Conservation (phyloP, 2,888 invertebrate genomes). For the Erebia epiphron region DNA sequence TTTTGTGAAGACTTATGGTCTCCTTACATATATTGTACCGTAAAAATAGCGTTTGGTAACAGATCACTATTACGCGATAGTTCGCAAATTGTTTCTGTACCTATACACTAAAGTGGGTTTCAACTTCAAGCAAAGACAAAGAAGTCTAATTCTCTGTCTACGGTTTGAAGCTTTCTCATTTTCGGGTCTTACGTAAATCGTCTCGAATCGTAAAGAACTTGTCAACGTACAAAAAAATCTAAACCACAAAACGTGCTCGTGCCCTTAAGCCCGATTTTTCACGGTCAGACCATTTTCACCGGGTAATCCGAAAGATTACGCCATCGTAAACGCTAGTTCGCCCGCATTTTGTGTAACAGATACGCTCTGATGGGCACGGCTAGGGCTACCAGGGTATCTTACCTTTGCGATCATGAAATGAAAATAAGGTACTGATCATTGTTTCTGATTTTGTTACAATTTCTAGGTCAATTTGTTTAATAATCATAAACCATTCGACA, state of each 20-base stretch:
- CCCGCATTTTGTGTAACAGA: conserved; percentile 58
- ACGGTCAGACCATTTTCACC: conserved; percentile 63
- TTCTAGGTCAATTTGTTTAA: neutral
- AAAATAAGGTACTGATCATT: neutral
- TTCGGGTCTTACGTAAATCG: conserved; percentile 15
- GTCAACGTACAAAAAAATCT: conserved; percentile 24
- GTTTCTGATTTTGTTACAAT: neutral
- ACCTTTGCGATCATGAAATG: neutral
- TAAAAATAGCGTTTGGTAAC: too few species aligned
- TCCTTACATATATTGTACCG: too few species aligned
- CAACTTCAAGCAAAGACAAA: too few species aligned
- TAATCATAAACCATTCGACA: neutral
- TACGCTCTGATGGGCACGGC: conserved; percentile 57
- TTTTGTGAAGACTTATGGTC: too few species aligned
- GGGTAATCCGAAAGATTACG: conserved; percentile 53
- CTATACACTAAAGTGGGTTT: too few species aligned
- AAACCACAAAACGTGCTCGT: conserved; percentile 40
- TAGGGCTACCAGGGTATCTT: neutral
- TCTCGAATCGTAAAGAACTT: neutral
- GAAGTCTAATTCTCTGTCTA: neutral
- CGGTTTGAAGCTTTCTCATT: conserved; percentile 5
- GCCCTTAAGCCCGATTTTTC: conserved; percentile 55
- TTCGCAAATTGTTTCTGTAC: too few species aligned
- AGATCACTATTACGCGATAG: too few species aligned
- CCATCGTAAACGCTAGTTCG: conserved; percentile 51